Evolutionary conservation across 2,888 invertebrate genomes (phyloP), one percentile per base, ranked within the genome.

Genomic region (Scaptomyza reducta): DNA sequence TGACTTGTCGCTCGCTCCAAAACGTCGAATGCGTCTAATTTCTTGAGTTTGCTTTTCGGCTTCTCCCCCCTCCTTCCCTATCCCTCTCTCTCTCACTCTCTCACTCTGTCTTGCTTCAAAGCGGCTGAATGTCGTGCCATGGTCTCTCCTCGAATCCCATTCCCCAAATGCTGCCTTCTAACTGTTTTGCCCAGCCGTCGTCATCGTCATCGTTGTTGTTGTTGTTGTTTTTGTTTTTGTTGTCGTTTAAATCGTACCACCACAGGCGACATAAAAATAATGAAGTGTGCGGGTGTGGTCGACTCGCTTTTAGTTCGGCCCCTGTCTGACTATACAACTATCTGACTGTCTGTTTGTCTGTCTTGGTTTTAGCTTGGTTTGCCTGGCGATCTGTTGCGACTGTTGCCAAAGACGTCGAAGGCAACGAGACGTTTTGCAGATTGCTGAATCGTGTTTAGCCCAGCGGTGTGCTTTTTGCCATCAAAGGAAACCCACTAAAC

Each of bases 231-330:
- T 87, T 73, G 66, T 55, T 44, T 42, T 60, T 58, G 80, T 72
- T 87, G 88, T 87, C 87, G 84, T 78, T 86, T 77, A 87, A 88
- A 86, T 89, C 82, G 83, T 88, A 88, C 89, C 89, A 89, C 90
- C 89, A 89, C 90, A 90, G 90, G 90, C 91, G 89, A 91, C 91
- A 91, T 90, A 89, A 91, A 91, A 91, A 90, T 91, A 91, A 91
- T 91, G 91, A 90, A 91, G 91, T 91, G 91, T 90, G 91, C 91
- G 91, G 91, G 91, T 91, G 91, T 91, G 91, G 91, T 91, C 91
- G 90, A 74, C 76, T 76, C 72, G 77, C 73, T 76, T 71, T 75
- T 67, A 75, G 60, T 67, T 70, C 25, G 54, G 71, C 46, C 62
- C 75, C 62, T 61, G 53, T 49, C 42, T 29, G 50, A 18, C 49